phyloP scores from a whole-genome alignment of 2,888 invertebrate species.

The Sesia apiformis region DNA sequence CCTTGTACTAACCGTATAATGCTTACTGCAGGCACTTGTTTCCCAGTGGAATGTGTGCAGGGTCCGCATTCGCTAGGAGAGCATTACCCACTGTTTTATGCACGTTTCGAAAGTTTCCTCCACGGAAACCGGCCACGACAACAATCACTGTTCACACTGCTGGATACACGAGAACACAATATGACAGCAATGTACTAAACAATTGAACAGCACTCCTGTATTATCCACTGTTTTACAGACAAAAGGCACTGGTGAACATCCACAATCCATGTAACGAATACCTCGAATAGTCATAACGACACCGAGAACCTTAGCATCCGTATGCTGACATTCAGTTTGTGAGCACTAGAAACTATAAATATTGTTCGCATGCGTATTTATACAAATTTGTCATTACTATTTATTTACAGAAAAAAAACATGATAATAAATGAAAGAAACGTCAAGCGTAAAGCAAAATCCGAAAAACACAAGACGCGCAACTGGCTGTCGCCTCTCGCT shows the following conservation, averaged over 20 bases:
- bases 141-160: conserved; percentile 71
- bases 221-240: conserved; percentile 61
- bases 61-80: conserved; percentile 68
- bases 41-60: conserved; percentile 69
- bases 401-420: conserved; percentile 22
- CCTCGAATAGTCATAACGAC: conserved; percentile 35
- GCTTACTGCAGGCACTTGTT: conserved; percentile 70
- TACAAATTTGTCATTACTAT: conserved; percentile 17
- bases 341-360: neutral
- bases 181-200: conserved; percentile 49
- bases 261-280: conserved; percentile 46
- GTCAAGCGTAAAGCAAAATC: conserved; percentile 63
- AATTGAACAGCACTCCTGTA: conserved; percentile 53
- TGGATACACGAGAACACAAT: conserved; percentile 32
- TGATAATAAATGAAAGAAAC: conserved; percentile 34
- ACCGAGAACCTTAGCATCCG: conserved; percentile 24
- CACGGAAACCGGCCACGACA: conserved; percentile 70
- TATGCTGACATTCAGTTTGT: neutral
- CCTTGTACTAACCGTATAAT: conserved; percentile 72
- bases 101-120: conserved; percentile 71
- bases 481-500: conserved; percentile 65
- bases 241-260: conserved; percentile 56
- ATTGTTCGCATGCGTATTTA: neutral
- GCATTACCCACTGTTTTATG: conserved; percentile 69
- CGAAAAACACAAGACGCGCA: conserved; percentile 72